Evolutionary conservation across 2,888 invertebrate genomes (phyloP), one percentile per base, ranked within the genome.

Genomic region (Hirtodrosophila trivittata): DNA sequence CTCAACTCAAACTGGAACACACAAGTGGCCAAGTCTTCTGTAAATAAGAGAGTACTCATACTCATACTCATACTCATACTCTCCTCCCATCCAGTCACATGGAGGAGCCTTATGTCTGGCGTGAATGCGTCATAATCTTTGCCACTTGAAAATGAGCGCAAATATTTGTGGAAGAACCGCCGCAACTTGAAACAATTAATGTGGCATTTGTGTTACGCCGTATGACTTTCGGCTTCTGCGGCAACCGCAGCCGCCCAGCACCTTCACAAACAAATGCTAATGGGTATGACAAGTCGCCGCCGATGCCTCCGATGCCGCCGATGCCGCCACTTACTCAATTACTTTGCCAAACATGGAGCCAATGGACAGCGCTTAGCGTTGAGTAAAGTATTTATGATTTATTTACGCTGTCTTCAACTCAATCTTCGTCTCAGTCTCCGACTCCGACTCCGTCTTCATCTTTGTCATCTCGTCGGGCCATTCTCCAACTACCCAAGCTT

Each of bases 131-230:
- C 87, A 82, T 82, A 87, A 82, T 83, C 82, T 86, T n/a, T 73
- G 87, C 77, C 86, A 87, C 87, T 82, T 83, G 87, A 83, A 87
- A 82, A 75, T 66, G 67, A 77, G 64, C 66, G 72, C 77, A 88
- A 87, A 77, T 78, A 75, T 74, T 75, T 76, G 68, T 47, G 46
- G 71, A 77, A 59, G 59, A 51, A 38, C 65, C 81, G 75, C 41
- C 54, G 82, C 51, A 86, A 87, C 83, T 84, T 84, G 84, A 84
- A 84, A 84, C 84, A 84, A 84, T 84, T 84, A 84, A 87, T 84
- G 84, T 84, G 86, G 82, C 87, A 87, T 87, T 77, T 84, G 82
- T 87, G 83, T 86, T 84, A 66, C 63, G 87, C 77, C 77, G 83
- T 73, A 75, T 86, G 86, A 86, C 59, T 87, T 86, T 80, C 86